Conservation (phyloP, 2,797 vertebrate species). For the Scomberomorus guttatus region DNA sequence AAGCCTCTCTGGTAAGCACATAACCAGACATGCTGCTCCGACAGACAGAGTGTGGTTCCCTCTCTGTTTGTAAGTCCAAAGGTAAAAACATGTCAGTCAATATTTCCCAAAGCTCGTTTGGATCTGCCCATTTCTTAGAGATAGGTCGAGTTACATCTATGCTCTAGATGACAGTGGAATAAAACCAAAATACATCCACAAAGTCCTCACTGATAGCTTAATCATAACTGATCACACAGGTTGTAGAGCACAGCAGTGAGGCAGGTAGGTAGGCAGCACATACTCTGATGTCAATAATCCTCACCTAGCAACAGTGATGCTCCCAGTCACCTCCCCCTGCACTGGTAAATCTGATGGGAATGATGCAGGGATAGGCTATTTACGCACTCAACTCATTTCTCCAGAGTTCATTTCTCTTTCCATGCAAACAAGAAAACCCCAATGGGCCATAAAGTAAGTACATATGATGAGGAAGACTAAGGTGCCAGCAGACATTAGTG, state of each 20-base stretch:
- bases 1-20: conserved; percentile 11
- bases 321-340: conserved; percentile 15
- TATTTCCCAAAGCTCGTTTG: conserved; percentile 47
- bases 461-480: background rate
- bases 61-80: conserved; percentile 84
- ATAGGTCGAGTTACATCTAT: background rate
- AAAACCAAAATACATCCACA: background rate
- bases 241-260: background rate
- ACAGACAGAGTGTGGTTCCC: conserved; percentile 3
- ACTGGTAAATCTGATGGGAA: conserved; percentile 46
- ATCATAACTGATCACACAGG: background rate
- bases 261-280: conserved; percentile 9
- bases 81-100: conserved; percentile 65
- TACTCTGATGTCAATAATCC: conserved; percentile 1
- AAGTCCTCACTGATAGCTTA: background rate
- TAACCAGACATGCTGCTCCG: conserved; percentile 33
- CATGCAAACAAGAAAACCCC: conserved; percentile 46
- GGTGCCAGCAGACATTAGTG: background rate
- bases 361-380: background rate
- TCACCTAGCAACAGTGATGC: conserved; percentile 67
- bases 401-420: conserved; percentile 31
- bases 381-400: background rate
- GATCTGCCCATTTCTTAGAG: background rate
- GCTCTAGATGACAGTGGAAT: background rate
- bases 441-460: background rate